Evolutionary conservation across 1,140 invertebrate genomes (phyloP).

Genomic region (Papilio aristodemus): DNA sequence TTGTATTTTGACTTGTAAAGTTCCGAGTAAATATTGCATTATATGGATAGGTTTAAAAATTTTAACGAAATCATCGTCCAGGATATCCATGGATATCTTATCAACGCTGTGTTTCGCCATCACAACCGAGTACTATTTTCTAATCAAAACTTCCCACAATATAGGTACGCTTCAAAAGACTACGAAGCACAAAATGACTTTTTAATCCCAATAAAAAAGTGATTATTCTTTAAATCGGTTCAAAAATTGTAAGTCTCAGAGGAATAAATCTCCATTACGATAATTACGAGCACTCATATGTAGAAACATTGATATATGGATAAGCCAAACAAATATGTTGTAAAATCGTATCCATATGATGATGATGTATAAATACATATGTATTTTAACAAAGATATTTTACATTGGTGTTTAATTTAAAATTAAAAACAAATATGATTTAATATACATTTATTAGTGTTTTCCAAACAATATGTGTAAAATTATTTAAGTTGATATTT

Average conservation of each 20-base stretch:
- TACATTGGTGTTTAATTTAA: no score
- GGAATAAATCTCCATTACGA: neutral
- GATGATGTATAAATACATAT: no score
- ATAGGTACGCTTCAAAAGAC: neutral
- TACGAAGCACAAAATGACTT: neutral
- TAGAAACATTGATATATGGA: no score
- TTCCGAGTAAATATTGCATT: slow-evolving; percentile 42
- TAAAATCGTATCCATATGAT: no score
- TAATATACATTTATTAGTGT: neutral
- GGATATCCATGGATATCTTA: slow-evolving; percentile 44
- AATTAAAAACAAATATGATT: neutral
- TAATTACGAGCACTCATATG: no score
- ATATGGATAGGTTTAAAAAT: slow-evolving; percentile 46
- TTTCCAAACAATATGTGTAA: neutral
- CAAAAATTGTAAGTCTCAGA: neutral
- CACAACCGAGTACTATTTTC: no score
- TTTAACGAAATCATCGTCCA: slow-evolving; percentile 52
- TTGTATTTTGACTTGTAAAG: slow-evolving; percentile 43
- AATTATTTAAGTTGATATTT: no score
- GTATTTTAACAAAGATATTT: no score
- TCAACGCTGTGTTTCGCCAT: slow-evolving; percentile 43
- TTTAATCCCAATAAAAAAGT: neutral
- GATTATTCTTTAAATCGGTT: neutral
- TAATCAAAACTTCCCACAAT: neutral
- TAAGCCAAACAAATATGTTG: no score